These are phyloP conservation scores for Squalus acanthias DNA, from an alignment of 2,797 vertebrate genomes.

Conservation along the genomic window DNA sequence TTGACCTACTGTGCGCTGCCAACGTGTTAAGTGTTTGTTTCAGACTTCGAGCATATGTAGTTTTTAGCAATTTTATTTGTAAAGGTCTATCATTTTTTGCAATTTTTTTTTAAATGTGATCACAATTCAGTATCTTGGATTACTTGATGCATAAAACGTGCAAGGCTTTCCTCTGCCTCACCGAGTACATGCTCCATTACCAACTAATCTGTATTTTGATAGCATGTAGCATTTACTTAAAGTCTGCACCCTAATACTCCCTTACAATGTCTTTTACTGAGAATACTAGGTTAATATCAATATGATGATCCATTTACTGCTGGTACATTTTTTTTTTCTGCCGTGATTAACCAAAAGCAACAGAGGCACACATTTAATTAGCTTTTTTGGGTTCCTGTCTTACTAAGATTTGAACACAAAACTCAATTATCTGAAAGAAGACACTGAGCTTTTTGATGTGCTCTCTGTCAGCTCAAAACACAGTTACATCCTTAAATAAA, in stretches of 20 bases:
- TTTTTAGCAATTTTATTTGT: no score
- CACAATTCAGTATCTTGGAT: not conserved
- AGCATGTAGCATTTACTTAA: not conserved
- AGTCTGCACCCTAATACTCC: not conserved
- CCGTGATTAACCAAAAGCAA: not conserved
- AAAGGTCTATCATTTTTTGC: not conserved
- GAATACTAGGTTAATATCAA: not conserved
- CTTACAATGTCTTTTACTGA: not conserved
- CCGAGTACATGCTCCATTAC: not conserved
- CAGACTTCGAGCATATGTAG: not conserved
- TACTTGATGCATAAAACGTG: not conserved
- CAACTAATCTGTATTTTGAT: not conserved
- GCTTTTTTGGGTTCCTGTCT: not conserved
- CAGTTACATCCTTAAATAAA: conserved; percentile 46
- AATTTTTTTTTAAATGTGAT: not conserved
- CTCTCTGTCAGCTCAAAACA: conserved; percentile 4
- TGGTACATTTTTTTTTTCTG: not conserved
- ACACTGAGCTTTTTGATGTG: not conserved
- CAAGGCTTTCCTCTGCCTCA: not conserved
- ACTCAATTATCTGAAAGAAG: not conserved
- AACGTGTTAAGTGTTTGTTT: not conserved
- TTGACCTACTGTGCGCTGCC: not conserved
- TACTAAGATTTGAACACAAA: not conserved
- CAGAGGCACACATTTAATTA: not conserved
- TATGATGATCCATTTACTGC: not conserved